Evolutionary conservation across 2,113 vertebrate species (phyloP).

Genomic region (Leptobrachium leishanense): DNA sequence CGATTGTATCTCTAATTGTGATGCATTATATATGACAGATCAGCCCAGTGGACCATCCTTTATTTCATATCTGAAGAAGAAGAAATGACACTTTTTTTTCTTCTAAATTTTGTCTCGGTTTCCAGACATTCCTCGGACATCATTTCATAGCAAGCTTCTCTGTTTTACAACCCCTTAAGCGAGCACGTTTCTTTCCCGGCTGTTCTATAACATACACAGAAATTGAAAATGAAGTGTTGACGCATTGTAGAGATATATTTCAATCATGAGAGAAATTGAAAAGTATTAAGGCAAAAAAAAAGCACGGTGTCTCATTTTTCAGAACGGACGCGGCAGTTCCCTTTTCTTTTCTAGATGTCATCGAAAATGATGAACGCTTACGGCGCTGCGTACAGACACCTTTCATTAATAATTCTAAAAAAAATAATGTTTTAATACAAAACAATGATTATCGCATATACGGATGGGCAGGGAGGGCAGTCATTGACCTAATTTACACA

Average conservation of each 20-base stretch:
- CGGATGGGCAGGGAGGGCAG: no score
- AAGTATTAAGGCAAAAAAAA: slow-evolving; percentile 17
- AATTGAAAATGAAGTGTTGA: slow-evolving; percentile 26
- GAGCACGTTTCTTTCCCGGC: slow-evolving; percentile 29
- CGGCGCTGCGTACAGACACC: no score
- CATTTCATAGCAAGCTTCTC: slow-evolving; percentile 22
- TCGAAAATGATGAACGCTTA: no score
- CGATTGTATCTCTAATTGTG: no score
- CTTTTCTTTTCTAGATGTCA: background rate
- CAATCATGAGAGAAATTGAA: slow-evolving; percentile 3
- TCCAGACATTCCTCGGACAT: slow-evolving; percentile 31
- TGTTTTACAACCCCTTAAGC: slow-evolving; percentile 35
- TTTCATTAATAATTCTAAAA: no score
- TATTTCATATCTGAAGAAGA: slow-evolving; percentile 3
- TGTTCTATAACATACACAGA: slow-evolving; percentile 25
- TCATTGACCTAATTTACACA: no score
- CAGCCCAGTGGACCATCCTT: no score
- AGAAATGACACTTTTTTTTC: slow-evolving; percentile 8
- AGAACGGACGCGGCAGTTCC: background rate
- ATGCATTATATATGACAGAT: no score
- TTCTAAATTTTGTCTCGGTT: slow-evolving; percentile 10
- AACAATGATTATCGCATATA: no score
- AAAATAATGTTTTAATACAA: no score
- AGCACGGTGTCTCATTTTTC: background rate
- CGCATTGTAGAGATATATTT: slow-evolving; percentile 29